Base-by-base conservation (phyloP, 2,113 vertebrate species). In the Pollachius pollachius region DNA sequence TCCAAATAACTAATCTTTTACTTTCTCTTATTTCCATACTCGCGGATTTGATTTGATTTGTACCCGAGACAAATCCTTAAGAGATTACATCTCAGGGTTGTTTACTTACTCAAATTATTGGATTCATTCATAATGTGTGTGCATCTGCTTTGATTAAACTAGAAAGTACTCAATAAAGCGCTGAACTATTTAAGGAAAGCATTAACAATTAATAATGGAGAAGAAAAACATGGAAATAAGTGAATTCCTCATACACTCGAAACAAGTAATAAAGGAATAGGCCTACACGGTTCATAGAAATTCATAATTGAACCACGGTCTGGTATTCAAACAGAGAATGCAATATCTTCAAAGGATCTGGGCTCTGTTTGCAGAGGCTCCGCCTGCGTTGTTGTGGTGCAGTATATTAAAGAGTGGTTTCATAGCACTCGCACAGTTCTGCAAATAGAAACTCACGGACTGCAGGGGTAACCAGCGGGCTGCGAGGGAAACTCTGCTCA, bases 371-470 rank as follows among this genome's bases (percentile, higher is more conserved):
- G 54, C 54, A 1, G 15, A 57, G 54, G 54, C 54, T 17, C 15
- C 17, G 54, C 16, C n/a, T n/a, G n/a, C 7, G 54, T 48, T 48
- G 41, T 48, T 48, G 41, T 19, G 21, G 5, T 18, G 70, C 13
- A 0, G 30, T 62, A 9, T 78, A 75, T 81, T 84, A 84, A 71
- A 74, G 52, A 67, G 79, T 64, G 76, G 75, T 75, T 82, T 81
- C 75, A 77, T 74, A 80, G 79, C 87, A 77, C 62, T 81, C 83
- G 11, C 41, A 48, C 41, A 76, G 70, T 77, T 85, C 81, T 85
- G 79, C 79, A 89, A 84, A 88, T 84, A 87, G 78, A 82, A 82
- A 81, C 80, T 81, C 62, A 73, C 75, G 68, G 83, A 85, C 89
- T 84, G 85, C 83, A 69, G 83, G 82, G 87, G 70, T 75, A 74